A percentile compares a stretch with the other conserved stretches of the same genome.
phyloP scores from a whole-genome alignment of 1,140 invertebrate genomes.

The Drusus annulatus region DNA sequence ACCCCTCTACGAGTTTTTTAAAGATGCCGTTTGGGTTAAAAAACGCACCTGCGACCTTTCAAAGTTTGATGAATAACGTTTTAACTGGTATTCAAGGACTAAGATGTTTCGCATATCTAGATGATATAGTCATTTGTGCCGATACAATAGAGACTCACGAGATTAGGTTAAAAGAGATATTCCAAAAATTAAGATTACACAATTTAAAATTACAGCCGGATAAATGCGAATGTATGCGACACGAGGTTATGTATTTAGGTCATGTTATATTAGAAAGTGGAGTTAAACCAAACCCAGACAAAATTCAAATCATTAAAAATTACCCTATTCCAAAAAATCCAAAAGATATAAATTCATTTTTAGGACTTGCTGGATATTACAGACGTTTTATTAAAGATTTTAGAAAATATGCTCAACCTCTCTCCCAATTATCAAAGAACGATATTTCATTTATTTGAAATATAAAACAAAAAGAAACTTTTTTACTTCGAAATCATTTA shows the following conservation, averaged over 20 bases:
- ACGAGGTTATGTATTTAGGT: conserved; percentile 67
- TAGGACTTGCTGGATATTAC: conserved; percentile 62
- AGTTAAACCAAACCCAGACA: conserved; percentile 61
- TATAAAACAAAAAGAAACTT: conserved; percentile 20
- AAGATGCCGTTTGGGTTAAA: conserved; percentile 63
- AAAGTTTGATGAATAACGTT: conserved; percentile 61
- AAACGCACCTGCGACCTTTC: conserved; percentile 62
- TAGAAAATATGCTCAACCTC: conserved; percentile 60
- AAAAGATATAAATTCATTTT: conserved; percentile 67
- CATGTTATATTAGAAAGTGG: conserved; percentile 65
- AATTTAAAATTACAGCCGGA: conserved; percentile 67
- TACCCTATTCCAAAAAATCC: conserved; percentile 61
- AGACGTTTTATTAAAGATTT: conserved; percentile 61
- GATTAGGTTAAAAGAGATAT: conserved; percentile 62
- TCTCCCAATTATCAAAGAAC: conserved; percentile 60
- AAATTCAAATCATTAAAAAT: conserved; percentile 65
- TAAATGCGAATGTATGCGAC: conserved; percentile 68
- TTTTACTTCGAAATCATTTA: conserved; percentile 63
- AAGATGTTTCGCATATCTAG: conserved; percentile 64
- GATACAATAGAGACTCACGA: conserved; percentile 63
- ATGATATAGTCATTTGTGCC: conserved; percentile 63
- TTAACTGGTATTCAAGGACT: conserved; percentile 49
- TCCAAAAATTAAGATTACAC: conserved; percentile 61
- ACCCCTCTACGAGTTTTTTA: conserved; percentile 57
- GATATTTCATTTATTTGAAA: conserved; percentile 29